Percentiles rank a stretch among this genome's conserved stretches.
phyloP scores from a whole-genome alignment of 2,888 invertebrate genomes.

The Drosophila imparisetae region DNA sequence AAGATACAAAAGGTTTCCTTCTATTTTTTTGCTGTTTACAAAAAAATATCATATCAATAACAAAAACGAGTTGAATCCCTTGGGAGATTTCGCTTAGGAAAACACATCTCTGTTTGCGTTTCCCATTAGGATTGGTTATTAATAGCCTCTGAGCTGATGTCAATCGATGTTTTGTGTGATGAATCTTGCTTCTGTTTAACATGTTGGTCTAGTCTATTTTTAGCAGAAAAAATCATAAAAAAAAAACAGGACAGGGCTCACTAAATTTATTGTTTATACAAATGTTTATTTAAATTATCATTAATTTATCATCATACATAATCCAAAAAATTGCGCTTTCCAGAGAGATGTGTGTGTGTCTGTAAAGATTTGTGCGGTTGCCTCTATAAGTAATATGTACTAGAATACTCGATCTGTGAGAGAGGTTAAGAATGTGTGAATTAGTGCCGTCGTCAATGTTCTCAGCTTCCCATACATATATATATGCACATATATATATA shows the following conservation, averaged over 20 bases:
- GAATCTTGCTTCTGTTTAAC: slow-evolving; percentile 49
- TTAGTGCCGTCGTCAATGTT: slow-evolving; percentile 32
- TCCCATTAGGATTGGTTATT: slow-evolving; percentile 22
- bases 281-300: slow-evolving; percentile 76
- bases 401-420: slow-evolving; percentile 30
- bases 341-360: slow-evolving; percentile 8
- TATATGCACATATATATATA: slow-evolving; percentile 17
- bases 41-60: not conserved
- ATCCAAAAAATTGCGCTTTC: slow-evolving; percentile 49
- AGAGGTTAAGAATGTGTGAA: slow-evolving; percentile 52
- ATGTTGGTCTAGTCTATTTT: slow-evolving; percentile 60
- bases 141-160: slow-evolving; percentile 20
- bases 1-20: not conserved
- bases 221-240: slow-evolving; percentile 26
- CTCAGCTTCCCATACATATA: slow-evolving; percentile 13
- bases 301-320: slow-evolving; percentile 66
- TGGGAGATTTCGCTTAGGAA: not conserved
- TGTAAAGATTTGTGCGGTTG: slow-evolving; percentile 33
- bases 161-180: slow-evolving; percentile 43
- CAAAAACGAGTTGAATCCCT: not conserved
- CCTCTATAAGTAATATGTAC: slow-evolving; percentile 46
- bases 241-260: slow-evolving; percentile 34
- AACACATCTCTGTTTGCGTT: slow-evolving; percentile 4
- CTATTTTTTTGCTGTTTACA: not conserved
- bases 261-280: slow-evolving; percentile 71